Conservation (phyloP, 2,888 invertebrate species). For the Coenonympha arcania region DNA sequence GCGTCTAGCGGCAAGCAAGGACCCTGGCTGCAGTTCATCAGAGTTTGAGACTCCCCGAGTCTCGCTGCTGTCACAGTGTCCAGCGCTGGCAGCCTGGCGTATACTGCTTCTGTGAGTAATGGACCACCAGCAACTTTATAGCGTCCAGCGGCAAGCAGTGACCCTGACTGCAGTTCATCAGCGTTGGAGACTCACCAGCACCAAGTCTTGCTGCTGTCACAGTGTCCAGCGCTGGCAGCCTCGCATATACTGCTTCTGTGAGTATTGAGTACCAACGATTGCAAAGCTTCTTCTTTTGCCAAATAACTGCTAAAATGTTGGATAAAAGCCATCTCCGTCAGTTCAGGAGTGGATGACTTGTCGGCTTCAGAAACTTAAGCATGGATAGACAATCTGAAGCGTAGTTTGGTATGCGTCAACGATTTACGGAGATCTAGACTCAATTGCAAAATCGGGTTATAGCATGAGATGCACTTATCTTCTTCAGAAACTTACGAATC, state of each 20-base stretch:
- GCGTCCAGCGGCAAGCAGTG: neutral
- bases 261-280: neutral
- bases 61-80: slow-evolving; percentile 60
- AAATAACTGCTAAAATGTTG: too few relatives aligned
- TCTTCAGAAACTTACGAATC: too few relatives aligned
- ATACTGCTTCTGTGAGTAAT: slow-evolving; percentile 31
- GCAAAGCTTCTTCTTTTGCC: too few relatives aligned
- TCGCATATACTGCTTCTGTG: slow-evolving; percentile 19
- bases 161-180: neutral
- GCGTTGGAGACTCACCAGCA: neutral
- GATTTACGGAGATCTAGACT: too few relatives aligned
- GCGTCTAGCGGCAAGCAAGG: neutral
- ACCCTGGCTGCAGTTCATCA: slow-evolving; percentile 48
- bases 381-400: too few relatives aligned
- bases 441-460: too few relatives aligned
- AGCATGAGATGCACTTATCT: too few relatives aligned
- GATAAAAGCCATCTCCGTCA: too few relatives aligned
- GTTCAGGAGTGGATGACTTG: too few relatives aligned
- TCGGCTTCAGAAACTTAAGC: too few relatives aligned
- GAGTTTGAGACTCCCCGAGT: slow-evolving; percentile 78
- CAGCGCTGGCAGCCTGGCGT: slow-evolving; percentile 50
- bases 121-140: slow-evolving; percentile 73
- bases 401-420: too few relatives aligned
- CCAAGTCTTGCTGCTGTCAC: slow-evolving; percentile 72
- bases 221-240: slow-evolving; percentile 56